phyloP scores from a whole-genome alignment of 92 coral and sea anemone species.

The Bergia sp. region DNA sequence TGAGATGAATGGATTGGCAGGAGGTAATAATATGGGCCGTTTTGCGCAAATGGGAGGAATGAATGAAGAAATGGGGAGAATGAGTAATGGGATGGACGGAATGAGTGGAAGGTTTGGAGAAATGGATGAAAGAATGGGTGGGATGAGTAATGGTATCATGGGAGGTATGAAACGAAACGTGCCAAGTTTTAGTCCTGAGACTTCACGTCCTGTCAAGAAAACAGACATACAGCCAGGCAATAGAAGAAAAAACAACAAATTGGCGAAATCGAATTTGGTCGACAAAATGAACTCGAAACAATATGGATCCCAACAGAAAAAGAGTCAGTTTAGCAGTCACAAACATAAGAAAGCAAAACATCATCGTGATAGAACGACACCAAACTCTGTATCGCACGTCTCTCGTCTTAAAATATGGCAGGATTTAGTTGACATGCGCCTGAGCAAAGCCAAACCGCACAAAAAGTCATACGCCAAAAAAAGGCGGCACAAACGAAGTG shows the following conservation, averaged over 20 bases:
- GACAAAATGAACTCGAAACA: constrained; percentile 34
- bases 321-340: neutral
- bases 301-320: constrained; percentile 22
- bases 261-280: neutral
- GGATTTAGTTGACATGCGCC: neutral
- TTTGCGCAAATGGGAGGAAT: constrained; percentile 62
- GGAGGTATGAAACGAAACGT: constrained; percentile 39
- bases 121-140: constrained; percentile 42
- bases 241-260: constrained; percentile 28
- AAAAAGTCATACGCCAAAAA: neutral
- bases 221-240: constrained; percentile 59
- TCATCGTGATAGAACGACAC: neutral
- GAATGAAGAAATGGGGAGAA: constrained; percentile 50
- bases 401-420: neutral
- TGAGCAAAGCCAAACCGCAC: neutral
- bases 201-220: constrained; percentile 66
- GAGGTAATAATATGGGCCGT: constrained; percentile 47
- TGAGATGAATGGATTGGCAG: constrained; percentile 61
- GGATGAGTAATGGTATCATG: constrained; percentile 51
- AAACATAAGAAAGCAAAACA: neutral
- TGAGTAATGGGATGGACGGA: constrained; percentile 35
- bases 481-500: constrained; percentile 1
- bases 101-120: constrained; percentile 42
- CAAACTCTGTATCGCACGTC: neutral
- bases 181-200: constrained; percentile 38